phyloP scores from a whole-genome alignment of 2,113 vertebrate genomes.

The Turnix velox region DNA sequence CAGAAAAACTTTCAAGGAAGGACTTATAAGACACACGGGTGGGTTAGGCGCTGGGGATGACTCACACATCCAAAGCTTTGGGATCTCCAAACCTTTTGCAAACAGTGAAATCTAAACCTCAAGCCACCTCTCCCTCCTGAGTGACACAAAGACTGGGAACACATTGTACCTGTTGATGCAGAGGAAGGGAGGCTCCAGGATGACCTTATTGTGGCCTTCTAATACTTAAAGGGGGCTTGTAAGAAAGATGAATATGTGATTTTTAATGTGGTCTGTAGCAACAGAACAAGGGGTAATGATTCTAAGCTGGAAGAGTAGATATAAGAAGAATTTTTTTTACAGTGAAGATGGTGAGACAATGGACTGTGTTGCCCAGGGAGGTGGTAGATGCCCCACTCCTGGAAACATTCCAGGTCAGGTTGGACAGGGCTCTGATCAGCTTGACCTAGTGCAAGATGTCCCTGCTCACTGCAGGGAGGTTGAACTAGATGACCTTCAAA shows the following conservation, averaged over 20 bases:
- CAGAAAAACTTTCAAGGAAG: not conserved
- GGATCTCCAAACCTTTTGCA: not conserved
- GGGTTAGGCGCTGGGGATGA: not conserved
- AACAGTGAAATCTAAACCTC: not conserved
- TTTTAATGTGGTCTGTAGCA: accelerated
- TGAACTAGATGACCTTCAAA: not conserved
- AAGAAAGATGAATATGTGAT: not conserved
- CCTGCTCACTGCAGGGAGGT: accelerated
- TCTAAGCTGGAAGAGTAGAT: not conserved
- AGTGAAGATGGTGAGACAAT: accelerated
- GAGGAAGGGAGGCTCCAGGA: not conserved
- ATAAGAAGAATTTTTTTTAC: not conserved
- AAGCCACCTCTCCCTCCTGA: not conserved
- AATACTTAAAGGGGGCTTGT: accelerated
- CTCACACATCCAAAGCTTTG: not conserved
- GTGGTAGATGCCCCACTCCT: too few relatives aligned
- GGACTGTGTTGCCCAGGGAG: not conserved
- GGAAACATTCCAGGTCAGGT: accelerated
- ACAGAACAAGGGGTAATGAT: not conserved
- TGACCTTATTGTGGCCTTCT: not conserved
- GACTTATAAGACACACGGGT: not conserved
- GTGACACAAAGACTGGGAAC: not conserved
- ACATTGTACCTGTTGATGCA: accelerated
- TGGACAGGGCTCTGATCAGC: not conserved
- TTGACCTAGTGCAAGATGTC: not conserved